Evolutionary conservation across 2,888 invertebrate genomes (phyloP).

Genomic region (Acrocera orbiculus): DNA sequence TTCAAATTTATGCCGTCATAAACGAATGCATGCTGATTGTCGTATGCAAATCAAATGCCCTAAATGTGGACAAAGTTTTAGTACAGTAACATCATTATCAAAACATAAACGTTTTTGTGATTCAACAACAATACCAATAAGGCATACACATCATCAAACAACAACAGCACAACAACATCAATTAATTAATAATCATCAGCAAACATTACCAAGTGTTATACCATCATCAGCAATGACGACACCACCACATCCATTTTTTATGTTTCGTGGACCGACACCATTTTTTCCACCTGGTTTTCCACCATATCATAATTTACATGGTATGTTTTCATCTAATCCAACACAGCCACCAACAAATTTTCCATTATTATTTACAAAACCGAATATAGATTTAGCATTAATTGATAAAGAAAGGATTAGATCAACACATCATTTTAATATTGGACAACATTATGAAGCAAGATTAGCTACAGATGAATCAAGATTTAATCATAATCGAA

Average conservation of each 20-base stretch:
- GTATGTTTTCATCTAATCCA: slow-evolving; percentile 38
- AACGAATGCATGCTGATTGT: slow-evolving; percentile 95
- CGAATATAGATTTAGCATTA: slow-evolving; percentile 35
- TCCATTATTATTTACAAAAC: slow-evolving; percentile 43
- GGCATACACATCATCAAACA: slow-evolving; percentile 21
- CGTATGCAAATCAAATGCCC: slow-evolving; percentile 84
- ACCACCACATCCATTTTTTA: slow-evolving; percentile 46
- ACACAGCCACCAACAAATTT: slow-evolving; percentile 21
- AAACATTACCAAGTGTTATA: slow-evolving; percentile 2
- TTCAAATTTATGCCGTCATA: slow-evolving; percentile 98
- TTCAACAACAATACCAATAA: slow-evolving; percentile 38
- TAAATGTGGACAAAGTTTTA: slow-evolving; percentile 87
- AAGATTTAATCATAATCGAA: slow-evolving; percentile 30
- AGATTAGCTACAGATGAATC: not conserved
- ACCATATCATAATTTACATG: slow-evolving; percentile 38
- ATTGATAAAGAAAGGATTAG: slow-evolving; percentile 20
- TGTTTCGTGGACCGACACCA: slow-evolving; percentile 50
- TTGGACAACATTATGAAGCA: slow-evolving; percentile 4
- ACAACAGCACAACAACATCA: slow-evolving; percentile 28
- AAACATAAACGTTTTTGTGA: slow-evolving; percentile 97
- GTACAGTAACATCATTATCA: slow-evolving; percentile 75
- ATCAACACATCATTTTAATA: slow-evolving; percentile 14
- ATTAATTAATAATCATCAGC: slow-evolving; percentile 12
- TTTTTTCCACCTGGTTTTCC: slow-evolving; percentile 48
- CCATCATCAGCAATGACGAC: slow-evolving; percentile 30